A percentile compares a stretch with the other conserved stretches of the same genome.
phyloP scores from a whole-genome alignment of 35 echinoderm and acorn worm genomes.

The Heliocidaris tuberculata region DNA sequence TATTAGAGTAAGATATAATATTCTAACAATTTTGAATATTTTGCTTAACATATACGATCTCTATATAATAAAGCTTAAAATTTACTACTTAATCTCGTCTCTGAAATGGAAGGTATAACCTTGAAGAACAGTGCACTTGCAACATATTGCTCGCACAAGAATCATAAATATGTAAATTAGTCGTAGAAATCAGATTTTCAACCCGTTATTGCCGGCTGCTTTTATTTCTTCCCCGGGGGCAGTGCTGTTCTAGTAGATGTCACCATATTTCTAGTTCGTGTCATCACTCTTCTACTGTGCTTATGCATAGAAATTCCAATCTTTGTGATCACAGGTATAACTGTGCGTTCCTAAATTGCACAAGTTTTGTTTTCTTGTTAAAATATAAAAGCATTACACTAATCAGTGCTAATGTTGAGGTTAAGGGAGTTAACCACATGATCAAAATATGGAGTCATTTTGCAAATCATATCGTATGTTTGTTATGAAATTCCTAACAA shows the following conservation, averaged over 20 bases:
- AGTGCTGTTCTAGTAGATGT: neutral
- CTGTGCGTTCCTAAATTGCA: neutral
- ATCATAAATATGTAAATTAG: slow-evolving; percentile 7
- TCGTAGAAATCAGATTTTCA: neutral
- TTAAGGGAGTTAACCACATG: neutral
- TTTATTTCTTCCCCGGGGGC: neutral
- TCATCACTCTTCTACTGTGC: neutral
- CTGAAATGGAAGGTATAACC: neutral
- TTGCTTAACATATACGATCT: too few relatives aligned
- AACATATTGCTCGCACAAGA: neutral
- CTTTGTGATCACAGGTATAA: too few relatives aligned
- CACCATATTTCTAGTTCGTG: neutral
- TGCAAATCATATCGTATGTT: too few relatives aligned
- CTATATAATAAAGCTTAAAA: too few relatives aligned
- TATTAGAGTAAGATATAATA: too few relatives aligned
- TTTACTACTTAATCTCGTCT: too few relatives aligned
- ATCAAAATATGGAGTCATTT: too few relatives aligned
- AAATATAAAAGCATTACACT: neutral
- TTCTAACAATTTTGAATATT: too few relatives aligned
- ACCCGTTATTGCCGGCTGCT: slow-evolving; percentile 6
- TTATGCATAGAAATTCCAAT: neutral
- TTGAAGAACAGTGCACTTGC: neutral
- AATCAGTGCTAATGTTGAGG: neutral
- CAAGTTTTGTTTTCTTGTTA: too few relatives aligned
- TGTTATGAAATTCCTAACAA: too few relatives aligned